Evolutionary conservation across 1,140 invertebrate species (phyloP).

Genomic region (Holcopasites calliopsidis): DNA sequence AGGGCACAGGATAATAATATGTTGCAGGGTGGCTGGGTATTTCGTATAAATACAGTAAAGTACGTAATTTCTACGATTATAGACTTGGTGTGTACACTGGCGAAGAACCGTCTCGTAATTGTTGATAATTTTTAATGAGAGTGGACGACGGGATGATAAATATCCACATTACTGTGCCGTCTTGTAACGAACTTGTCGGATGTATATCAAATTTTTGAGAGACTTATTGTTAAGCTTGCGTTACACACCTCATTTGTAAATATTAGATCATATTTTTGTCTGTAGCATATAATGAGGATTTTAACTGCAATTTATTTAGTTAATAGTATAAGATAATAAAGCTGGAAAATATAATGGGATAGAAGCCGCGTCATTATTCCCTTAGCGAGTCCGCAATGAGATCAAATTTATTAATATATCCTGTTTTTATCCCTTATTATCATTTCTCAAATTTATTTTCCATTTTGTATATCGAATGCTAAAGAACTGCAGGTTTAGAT

Average conservation of each 20-base stretch:
- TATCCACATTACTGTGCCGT: constrained; percentile 55
- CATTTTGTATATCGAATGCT: background rate
- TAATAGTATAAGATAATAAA: constrained; percentile 66
- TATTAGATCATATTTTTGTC: constrained; percentile 78
- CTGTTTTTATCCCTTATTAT: background rate
- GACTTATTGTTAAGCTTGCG: constrained; percentile 73
- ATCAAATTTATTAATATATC: constrained; percentile 2
- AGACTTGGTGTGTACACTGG: constrained; percentile 5
- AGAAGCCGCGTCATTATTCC: constrained; percentile 21
- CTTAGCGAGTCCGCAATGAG: background rate
- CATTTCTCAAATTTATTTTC: background rate
- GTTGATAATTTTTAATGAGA: constrained; percentile 45
- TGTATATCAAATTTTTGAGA: constrained; percentile 53
- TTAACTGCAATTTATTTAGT: constrained; percentile 73
- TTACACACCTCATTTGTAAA: constrained; percentile 78
- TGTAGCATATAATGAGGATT: constrained; percentile 75
- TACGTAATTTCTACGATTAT: constrained; percentile 36
- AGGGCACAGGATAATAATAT: constrained; percentile 45
- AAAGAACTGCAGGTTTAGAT: background rate
- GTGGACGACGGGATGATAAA: constrained; percentile 19
- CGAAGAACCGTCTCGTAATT: constrained; percentile 26
- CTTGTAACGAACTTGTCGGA: constrained; percentile 59
- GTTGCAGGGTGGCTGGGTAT: constrained; percentile 23
- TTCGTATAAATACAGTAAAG: constrained; percentile 20
- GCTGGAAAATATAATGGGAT: constrained; percentile 48